Evolutionary conservation across 2,797 vertebrate genomes (phyloP).

Genomic region (Cygnus olor): DNA sequence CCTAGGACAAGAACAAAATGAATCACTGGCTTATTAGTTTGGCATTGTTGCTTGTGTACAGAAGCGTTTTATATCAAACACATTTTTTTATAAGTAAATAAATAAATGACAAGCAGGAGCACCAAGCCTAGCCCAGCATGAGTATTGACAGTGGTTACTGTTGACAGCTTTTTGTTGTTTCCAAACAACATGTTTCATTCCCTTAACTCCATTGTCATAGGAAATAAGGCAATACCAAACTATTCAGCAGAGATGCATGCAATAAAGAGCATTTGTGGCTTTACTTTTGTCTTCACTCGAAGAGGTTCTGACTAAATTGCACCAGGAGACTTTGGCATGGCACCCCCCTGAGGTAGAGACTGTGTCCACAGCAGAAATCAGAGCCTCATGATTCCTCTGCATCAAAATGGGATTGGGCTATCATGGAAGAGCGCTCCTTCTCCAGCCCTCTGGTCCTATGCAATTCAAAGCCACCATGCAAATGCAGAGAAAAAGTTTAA

Average conservation of each 20-base stretch:
- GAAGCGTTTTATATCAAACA: slow-evolving; percentile 42
- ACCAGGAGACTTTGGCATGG: slow-evolving; percentile 26
- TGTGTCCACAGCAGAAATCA: not conserved
- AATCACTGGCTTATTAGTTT: slow-evolving; percentile 59
- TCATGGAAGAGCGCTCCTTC: not conserved
- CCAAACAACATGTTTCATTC: slow-evolving; percentile 70
- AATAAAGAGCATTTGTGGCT: slow-evolving; percentile 29
- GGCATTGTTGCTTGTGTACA: slow-evolving; percentile 20
- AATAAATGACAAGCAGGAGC: slow-evolving; percentile 59
- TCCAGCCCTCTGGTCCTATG: not conserved
- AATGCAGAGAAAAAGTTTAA: not conserved
- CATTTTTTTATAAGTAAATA: slow-evolving; percentile 46
- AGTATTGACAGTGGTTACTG: slow-evolving; percentile 62
- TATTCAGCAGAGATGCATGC: not conserved
- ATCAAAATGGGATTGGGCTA: not conserved
- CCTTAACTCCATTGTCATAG: slow-evolving; percentile 60
- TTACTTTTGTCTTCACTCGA: slow-evolving; percentile 51
- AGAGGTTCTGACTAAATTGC: slow-evolving; percentile 46
- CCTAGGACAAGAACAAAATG: slow-evolving; percentile 51
- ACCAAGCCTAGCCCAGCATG: slow-evolving; percentile 53
- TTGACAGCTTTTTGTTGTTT: slow-evolving; percentile 71
- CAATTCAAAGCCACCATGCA: not conserved
- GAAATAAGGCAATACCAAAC: slow-evolving; percentile 34
- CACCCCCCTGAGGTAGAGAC: not conserved
- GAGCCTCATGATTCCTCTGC: not conserved